Evolutionary conservation across 2,797 vertebrate species (phyloP), one percentile per base, ranked within the genome.

Genomic region (Eremophila alpestris): DNA sequence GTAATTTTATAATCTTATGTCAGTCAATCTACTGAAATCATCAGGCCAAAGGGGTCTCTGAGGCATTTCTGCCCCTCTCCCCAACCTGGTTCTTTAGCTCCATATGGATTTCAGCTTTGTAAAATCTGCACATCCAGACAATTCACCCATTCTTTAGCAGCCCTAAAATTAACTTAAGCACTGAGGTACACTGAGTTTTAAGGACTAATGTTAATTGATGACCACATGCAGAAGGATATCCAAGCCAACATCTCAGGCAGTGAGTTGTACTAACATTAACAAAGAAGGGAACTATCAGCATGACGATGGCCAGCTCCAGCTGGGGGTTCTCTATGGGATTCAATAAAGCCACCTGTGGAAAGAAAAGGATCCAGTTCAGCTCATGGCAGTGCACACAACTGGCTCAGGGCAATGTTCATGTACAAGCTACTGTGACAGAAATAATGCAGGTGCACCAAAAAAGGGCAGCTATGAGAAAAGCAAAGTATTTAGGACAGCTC

Each of bases 201-300:
- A 69, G 45, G 43, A 69, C 48, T 76, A 62, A 58, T 4, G 3
- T 55, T 84, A 65, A 78, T 36, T 83, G 82, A 73, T 27, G 46
- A 79, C 55, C n/a, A 70, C 16, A n/a, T 4, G 69, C 54, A 87
- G 77, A 85, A 51, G 52, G 69, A 60, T 52, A 78, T 6, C 81
- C 36, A 87, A 38, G 56, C 7, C 49, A 94, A 83, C 40, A 46
- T 65, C 45, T 65, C 70, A 49, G 19, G 62, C 83, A 90, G 64
- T 22, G 79, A 79, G 87, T 62, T 59, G 89, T 92, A 99, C 99
- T 99, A 98, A 99, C 99, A 55, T 99, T 99, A 92, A 99, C 98
- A 95, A 99, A 99, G 98, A 99, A 99, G n/a, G 99, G 99, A 81
- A 99, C 99, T 82, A 99, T 99, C 93, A 99, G 98, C 99, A 99